Percentiles rank a stretch among this genome's conserved stretches.
These are phyloP conservation scores for Hydrolagus colliei DNA, from an alignment of 2,797 vertebrate species.

Conservation along the genomic window DNA sequence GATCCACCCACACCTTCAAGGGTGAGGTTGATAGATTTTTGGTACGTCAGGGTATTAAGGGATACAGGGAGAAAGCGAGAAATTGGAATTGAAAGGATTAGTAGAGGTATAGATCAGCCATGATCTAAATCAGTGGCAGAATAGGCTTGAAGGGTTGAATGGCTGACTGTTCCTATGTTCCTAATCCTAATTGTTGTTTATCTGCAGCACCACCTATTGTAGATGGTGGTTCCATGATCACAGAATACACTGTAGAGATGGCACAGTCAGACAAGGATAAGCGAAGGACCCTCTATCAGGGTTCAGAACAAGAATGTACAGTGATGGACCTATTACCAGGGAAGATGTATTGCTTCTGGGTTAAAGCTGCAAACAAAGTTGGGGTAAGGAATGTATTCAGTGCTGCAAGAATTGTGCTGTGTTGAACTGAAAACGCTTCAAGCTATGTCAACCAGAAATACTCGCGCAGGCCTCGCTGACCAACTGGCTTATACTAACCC, in stretches of 20 bases:
- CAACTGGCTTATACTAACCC: too few relatives aligned
- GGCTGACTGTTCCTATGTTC: too few relatives aligned
- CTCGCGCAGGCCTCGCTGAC: too few relatives aligned
- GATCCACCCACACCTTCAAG: too few relatives aligned
- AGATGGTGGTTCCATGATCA: slow-evolving; percentile 52
- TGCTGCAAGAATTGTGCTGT: neutral
- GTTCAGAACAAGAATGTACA: slow-evolving; percentile 44
- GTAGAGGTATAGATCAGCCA: too few relatives aligned
- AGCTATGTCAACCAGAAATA: neutral
- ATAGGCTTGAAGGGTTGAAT: too few relatives aligned
- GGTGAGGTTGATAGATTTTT: too few relatives aligned
- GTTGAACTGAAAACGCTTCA: neutral
- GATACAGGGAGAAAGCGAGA: too few relatives aligned
- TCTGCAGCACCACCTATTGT: slow-evolving; percentile 47
- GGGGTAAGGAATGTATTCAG: slow-evolving; percentile 44
- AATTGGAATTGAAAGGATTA: too few relatives aligned
- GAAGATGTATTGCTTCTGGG: slow-evolving; percentile 55
- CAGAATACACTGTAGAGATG: slow-evolving; percentile 54
- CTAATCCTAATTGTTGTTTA: neutral
- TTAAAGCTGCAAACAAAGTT: slow-evolving; percentile 55
- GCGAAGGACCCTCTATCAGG: slow-evolving; percentile 46
- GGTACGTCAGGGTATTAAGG: too few relatives aligned
- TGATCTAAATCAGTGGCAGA: too few relatives aligned
- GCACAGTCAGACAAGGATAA: slow-evolving; percentile 41
- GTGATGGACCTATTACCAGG: slow-evolving; percentile 55